A percentile compares a stretch with the other conserved stretches of the same genome.
Evolutionary conservation across 2,888 invertebrate species (phyloP).

Genomic region (Drosophila mettleri): DNA sequence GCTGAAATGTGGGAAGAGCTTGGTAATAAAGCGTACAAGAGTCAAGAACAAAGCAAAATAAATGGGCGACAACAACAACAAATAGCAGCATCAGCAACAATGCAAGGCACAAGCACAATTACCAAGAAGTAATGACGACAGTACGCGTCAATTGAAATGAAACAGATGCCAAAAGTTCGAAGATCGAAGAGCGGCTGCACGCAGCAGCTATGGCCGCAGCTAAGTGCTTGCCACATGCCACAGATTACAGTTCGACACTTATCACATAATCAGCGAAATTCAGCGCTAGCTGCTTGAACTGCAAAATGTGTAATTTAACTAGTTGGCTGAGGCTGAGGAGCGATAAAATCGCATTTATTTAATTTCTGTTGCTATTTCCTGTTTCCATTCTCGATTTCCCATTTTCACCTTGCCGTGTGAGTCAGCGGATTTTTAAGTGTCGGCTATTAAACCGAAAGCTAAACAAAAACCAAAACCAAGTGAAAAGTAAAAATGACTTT

Average conservation of each 20-base stretch:
- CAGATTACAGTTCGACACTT: slow-evolving; percentile 32
- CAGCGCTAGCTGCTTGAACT: slow-evolving; percentile 35
- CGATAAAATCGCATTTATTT: slow-evolving; percentile 1
- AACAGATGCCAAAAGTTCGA: slow-evolving; percentile 74
- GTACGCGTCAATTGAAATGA: slow-evolving; percentile 76
- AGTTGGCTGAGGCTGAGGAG: background rate
- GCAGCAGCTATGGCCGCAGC: background rate
- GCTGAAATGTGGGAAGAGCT: slow-evolving; percentile 26
- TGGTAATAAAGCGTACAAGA: slow-evolving; percentile 22
- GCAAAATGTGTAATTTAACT: slow-evolving; percentile 44
- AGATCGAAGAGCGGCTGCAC: slow-evolving; percentile 18
- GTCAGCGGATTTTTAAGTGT: slow-evolving; percentile 77
- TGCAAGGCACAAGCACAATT: slow-evolving; percentile 22
- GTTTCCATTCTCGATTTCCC: slow-evolving; percentile 16
- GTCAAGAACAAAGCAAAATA: slow-evolving; percentile 57
- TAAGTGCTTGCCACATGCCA: slow-evolving; percentile 18
- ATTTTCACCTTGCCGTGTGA: slow-evolving; percentile 39
- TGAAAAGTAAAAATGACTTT: slow-evolving; percentile 57
- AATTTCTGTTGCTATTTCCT: slow-evolving; percentile 16
- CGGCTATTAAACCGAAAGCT: slow-evolving; percentile 77
- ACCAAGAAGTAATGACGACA: slow-evolving; percentile 70
- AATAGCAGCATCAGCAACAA: slow-evolving; percentile 9
- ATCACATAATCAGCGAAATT: slow-evolving; percentile 54
- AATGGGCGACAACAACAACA: slow-evolving; percentile 34
- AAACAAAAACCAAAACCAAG: slow-evolving; percentile 56